Base-by-base conservation (phyloP, 2,113 vertebrate genomes). In the Piaya cayana region DNA sequence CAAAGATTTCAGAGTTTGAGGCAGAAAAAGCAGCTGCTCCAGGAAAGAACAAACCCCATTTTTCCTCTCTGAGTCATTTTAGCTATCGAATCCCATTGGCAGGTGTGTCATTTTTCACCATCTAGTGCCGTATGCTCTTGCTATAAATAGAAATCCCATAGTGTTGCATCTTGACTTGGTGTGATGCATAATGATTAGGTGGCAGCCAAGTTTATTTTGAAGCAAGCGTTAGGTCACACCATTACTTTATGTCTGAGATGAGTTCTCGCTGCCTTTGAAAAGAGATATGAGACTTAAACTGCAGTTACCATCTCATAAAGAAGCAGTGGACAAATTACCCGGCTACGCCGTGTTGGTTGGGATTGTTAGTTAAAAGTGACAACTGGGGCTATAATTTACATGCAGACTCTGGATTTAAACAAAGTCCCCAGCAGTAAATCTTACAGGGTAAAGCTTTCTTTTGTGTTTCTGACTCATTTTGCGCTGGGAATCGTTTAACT, bases 381-480 rank as follows among this genome's bases (percentile, higher is more conserved):
- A 95, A 76, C 43, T 69, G 74, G 77, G 82, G 65, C 93, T 91
- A 20, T 87, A 83, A 96, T 95, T 98, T 95, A 95, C 71, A 58
- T 15, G 16, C 74, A 80, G 84, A 50, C 88, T 77, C 82, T 55
- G 56, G 75, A 47, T 93, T 95, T 86, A 53, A 96, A 55, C 82
- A 34, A 65, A 93, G 81, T 43, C 68, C 77, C 32, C 4, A 7
- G 90, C 96, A 45, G 84, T 97, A 92, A 92, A 89, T 89, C 64
- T 53, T 83, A 65, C 29, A 64, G 6, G 32, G 59, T 32, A 77
- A 77, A 97, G 94, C 50, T 76, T 95, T 60, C 93, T 56, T 95
- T 97, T 96, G 96, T 97, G 81, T 94, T 96, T 94, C 92, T 86
- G 89, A 62, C 82, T 97, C 88, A n/a, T 95, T 96, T 93, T 94